Conservation (phyloP, 2,113 vertebrate species). For the Rhinichthys klamathensis region DNA sequence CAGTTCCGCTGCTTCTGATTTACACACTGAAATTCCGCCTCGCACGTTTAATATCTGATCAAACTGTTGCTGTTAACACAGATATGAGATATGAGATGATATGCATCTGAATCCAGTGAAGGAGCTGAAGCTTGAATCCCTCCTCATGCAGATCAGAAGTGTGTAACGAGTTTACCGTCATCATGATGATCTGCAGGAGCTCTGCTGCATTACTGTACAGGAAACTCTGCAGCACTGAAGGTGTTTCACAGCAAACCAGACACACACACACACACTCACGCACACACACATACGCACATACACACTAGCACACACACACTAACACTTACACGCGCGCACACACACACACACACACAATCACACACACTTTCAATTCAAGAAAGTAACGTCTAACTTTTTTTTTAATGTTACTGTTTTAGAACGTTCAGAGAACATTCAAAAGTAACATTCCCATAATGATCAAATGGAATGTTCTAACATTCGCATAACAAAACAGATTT, state of each 20-base stretch:
- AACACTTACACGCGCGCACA: background rate
- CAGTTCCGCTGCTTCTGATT: background rate
- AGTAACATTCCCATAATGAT: too few relatives aligned
- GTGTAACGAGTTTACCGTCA: background rate
- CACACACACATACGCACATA: background rate
- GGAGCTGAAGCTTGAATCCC: background rate
- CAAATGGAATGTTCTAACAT: too few relatives aligned
- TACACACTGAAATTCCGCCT: background rate
- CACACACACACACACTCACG: constrained; percentile 11
- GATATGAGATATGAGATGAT: background rate
- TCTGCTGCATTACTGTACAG: constrained; percentile 29
- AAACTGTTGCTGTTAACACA: background rate
- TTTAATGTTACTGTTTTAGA: too few relatives aligned
- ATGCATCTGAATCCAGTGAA: background rate
- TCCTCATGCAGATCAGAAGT: background rate
- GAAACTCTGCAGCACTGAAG: constrained; percentile 24
- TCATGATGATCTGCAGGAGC: background rate
- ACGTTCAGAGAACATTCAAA: too few relatives aligned
- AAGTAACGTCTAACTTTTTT: too few relatives aligned
- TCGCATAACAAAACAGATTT: too few relatives aligned
- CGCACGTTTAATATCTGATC: background rate
- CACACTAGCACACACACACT: background rate
- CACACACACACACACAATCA: background rate
- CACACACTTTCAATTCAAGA: background rate
- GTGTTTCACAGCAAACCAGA: background rate